Percentiles rank a stretch among this genome's conserved stretches.
These are phyloP conservation scores for Xanthia icteritia DNA, from an alignment of 2,888 invertebrate genomes.

Conservation along the genomic window DNA sequence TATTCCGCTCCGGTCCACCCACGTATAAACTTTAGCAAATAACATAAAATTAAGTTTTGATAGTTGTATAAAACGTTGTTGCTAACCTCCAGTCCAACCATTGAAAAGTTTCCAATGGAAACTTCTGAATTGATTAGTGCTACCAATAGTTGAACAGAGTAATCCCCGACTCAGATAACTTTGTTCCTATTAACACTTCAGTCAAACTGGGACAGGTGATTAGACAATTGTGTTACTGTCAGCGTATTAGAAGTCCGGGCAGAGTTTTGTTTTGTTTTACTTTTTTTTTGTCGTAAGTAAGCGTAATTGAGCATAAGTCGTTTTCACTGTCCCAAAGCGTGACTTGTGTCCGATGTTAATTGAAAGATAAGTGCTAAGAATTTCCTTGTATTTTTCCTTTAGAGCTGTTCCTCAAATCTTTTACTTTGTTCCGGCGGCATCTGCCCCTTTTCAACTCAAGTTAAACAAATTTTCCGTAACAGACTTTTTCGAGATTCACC, in stretches of 20 bases:
- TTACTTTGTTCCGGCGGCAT: slow-evolving; percentile 80
- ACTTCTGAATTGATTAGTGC: slow-evolving; percentile 71
- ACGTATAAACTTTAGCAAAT: slow-evolving; percentile 66
- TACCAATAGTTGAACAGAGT: slow-evolving; percentile 67
- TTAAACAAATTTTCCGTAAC: slow-evolving; percentile 88
- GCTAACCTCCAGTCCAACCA: slow-evolving; percentile 63
- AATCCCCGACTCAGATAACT: slow-evolving; percentile 64
- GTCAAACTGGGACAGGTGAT: slow-evolving; percentile 54
- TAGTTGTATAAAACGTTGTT: slow-evolving; percentile 64
- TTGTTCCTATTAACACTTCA: slow-evolving; percentile 60
- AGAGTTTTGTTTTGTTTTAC: slow-evolving; percentile 19
- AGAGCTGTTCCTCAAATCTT: slow-evolving; percentile 82
- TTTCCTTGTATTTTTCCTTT: slow-evolving; percentile 77
- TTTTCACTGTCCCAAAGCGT: slow-evolving; percentile 29
- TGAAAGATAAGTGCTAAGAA: slow-evolving; percentile 82
- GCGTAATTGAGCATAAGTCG: slow-evolving; percentile 50
- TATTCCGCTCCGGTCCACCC: slow-evolving; percentile 48
- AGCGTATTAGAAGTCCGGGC: slow-evolving; percentile 9
- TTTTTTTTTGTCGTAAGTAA: slow-evolving; percentile 39
- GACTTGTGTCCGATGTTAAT: slow-evolving; percentile 79
- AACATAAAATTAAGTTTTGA: slow-evolving; percentile 66
- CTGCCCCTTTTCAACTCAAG: slow-evolving; percentile 85
- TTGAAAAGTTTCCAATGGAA: slow-evolving; percentile 68
- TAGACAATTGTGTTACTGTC: slow-evolving; percentile 39
- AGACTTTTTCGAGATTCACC: slow-evolving; percentile 86